Evolutionary conservation across 2,797 vertebrate genomes (phyloP), one percentile per base, ranked within the genome.

Genomic region (Columba guinea): DNA sequence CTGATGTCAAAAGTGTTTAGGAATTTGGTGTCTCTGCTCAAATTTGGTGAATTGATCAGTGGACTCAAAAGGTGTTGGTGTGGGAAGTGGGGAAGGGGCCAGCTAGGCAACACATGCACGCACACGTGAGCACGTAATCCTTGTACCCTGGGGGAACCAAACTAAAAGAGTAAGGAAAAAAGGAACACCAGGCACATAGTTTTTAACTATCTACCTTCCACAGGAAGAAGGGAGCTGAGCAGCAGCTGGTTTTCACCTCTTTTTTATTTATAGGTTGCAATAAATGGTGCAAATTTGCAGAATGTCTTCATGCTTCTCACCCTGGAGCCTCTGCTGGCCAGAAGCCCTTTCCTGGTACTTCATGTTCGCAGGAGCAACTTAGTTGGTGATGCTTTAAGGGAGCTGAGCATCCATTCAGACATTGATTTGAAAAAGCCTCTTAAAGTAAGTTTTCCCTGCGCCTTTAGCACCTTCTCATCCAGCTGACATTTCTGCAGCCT

Each of bases 221-320:
- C 1, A 64, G 53, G 70, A 84, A 76, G 48, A 56, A 76, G 35
- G 60, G 70, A 81, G 13, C 55, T 52, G 73, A 60, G 28, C 53
- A 44, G 58, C 2, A 6, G 8, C 41, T 80, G 21, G 12, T 58
- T 81, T 78, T 87, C 41, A 75, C 14, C 37, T 20, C 30, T 71
- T 2, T 94, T n/a, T 94, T 68, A 51, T 37, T 94, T 97, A 15
- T 93, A 99, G 99, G 99, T 99, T 97, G 99, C 99, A 10, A 99
- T 99, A 87, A 99, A 99, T 3, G 99, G 99, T 86, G 99, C 99
- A 90, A 99, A 99, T 96, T 96, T 99, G 87, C 99, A 99, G 97
- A 99, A 99, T 23, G 98, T 99, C 93, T 99, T 99, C 84, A 99
- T 99, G 99, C 98, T 99, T 98, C 99, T 99, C 89, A 99, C 99